phyloP scores from a whole-genome alignment of 1,140 invertebrate genomes.

The Phymastichus coffea region DNA sequence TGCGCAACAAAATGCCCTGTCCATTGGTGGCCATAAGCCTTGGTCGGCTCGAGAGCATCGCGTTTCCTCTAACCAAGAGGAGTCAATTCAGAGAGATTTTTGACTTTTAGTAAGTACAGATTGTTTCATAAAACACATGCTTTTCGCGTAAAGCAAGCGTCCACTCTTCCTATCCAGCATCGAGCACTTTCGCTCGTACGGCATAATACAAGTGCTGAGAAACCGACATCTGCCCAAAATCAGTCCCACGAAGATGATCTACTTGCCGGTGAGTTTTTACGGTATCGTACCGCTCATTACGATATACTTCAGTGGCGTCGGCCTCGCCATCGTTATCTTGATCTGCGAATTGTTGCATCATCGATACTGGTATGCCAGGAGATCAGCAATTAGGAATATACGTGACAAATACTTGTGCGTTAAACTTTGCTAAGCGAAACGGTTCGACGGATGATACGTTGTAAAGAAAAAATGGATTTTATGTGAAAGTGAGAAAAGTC shows the following conservation, averaged over 20 bases:
- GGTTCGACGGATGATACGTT: no score
- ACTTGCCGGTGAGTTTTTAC: conserved; percentile 14
- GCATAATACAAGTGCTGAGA: conserved; percentile 25
- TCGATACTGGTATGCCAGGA: no score
- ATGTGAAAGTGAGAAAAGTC: no score
- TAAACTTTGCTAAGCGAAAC: no score
- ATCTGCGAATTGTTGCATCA: background rate
- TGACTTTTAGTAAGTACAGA: conserved; percentile 32
- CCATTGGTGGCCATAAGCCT: conserved; percentile 23
- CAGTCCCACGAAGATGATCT: background rate
- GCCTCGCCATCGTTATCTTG: conserved; percentile 13
- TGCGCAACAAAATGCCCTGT: conserved; percentile 21
- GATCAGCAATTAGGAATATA: no score
- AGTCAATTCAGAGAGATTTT: conserved; percentile 29
- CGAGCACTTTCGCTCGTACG: conserved; percentile 28
- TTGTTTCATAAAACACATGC: no score
- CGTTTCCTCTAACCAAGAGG: conserved; percentile 17
- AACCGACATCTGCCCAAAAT: conserved; percentile 6
- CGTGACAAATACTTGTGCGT: no score
- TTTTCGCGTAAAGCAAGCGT: background rate
- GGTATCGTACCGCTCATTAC: conserved; percentile 26
- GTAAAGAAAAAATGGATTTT: no score
- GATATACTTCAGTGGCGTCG: conserved; percentile 19
- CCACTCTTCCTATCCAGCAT: conserved; percentile 24
- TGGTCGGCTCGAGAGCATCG: conserved; percentile 23